A percentile compares a stretch with the other conserved stretches of the same genome.
These are phyloP conservation scores for Pristionchus pacificus DNA, from an alignment of 1,140 invertebrate species.

Conservation along the genomic window DNA sequence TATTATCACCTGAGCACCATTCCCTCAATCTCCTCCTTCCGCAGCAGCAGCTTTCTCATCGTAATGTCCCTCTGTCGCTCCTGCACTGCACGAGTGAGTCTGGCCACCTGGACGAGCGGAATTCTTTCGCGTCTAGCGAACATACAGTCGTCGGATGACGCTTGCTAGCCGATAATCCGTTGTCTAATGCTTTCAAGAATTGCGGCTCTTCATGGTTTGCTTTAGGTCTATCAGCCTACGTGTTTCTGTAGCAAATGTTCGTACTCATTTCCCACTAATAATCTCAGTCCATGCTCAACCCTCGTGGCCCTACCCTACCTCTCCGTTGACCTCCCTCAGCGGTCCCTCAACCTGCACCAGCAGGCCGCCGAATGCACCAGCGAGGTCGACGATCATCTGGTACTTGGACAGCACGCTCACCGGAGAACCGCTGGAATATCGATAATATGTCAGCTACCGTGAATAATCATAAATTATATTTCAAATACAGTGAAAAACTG, in stretches of 20 bases:
- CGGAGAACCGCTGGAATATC: neutral
- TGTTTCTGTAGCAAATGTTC: too few species aligned
- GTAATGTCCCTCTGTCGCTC: constrained; percentile 54
- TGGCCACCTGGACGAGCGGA: neutral
- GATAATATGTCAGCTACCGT: too few species aligned
- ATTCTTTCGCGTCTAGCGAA: too few species aligned
- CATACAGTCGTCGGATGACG: too few species aligned
- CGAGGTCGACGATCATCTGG: constrained; percentile 36
- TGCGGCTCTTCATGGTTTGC: too few species aligned
- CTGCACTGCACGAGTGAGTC: constrained; percentile 28
- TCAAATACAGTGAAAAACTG: too few species aligned
- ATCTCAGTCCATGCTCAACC: too few species aligned
- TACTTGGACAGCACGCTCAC: constrained; percentile 27
- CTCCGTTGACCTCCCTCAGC: constrained; percentile 37
- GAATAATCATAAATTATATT: too few species aligned
- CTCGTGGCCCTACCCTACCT: constrained; percentile 37
- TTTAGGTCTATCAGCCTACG: too few species aligned
- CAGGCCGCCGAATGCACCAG: constrained; percentile 38
- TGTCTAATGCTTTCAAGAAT: too few species aligned
- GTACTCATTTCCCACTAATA: too few species aligned
- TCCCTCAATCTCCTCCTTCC: constrained; percentile 38
- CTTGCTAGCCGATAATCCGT: too few species aligned
- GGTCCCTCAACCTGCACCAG: constrained; percentile 46
- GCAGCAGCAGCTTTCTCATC: constrained; percentile 42
- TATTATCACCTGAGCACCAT: constrained; percentile 39